Conservation (phyloP, 1,140 invertebrate species). For the Geopemphigus sp. region DNA sequence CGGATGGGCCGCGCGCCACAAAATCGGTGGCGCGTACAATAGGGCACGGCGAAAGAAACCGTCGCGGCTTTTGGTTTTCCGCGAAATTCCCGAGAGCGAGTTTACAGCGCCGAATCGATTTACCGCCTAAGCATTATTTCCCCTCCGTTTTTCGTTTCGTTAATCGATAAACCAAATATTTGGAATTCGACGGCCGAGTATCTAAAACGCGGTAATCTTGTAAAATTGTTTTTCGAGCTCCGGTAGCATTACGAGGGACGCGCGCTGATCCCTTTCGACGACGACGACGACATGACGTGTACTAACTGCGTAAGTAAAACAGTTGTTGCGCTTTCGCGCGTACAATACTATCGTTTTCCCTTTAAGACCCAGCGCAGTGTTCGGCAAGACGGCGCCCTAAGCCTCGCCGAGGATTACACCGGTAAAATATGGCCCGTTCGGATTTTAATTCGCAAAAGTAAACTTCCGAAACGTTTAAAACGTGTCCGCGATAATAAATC, state of each 20-base stretch:
- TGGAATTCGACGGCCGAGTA: no score
- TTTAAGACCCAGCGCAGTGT: background rate
- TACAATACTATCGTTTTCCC: background rate
- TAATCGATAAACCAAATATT: no score
- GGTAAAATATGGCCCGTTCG: conserved; percentile 18
- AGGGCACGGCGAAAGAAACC: no score
- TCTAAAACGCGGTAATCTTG: no score
- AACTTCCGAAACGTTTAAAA: conserved; percentile 25
- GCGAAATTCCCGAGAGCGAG: no score
- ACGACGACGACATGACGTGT: background rate
- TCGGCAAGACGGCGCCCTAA: background rate
- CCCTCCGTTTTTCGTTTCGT: no score
- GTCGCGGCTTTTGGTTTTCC: no score
- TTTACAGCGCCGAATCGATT: no score
- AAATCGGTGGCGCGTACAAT: no score
- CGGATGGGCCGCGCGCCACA: no score
- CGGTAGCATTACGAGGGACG: background rate
- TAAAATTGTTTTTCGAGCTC: background rate
- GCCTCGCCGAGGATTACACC: background rate
- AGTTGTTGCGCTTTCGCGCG: background rate
- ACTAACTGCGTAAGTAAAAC: no score
- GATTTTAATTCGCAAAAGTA: conserved; percentile 32
- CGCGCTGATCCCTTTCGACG: conserved; percentile 5
- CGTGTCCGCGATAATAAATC: conserved; percentile 20
- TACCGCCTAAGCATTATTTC: no score